These are phyloP conservation scores for Stramonita haemastoma DNA, from an alignment of 2,888 invertebrate species.

Conservation along the genomic window DNA sequence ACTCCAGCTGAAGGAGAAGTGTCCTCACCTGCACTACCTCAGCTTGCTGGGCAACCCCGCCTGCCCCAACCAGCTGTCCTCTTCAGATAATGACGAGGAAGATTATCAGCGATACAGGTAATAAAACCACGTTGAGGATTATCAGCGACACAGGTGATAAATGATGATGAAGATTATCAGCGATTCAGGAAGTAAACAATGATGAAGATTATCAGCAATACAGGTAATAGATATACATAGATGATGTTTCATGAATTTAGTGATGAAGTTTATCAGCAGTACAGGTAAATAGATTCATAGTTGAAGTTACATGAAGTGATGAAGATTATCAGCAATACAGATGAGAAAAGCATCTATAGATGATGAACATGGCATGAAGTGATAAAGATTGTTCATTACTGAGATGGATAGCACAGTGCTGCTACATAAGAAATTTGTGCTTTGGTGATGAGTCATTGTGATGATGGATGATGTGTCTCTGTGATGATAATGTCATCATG, in stretches of 20 bases:
- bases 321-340: too few relatives aligned
- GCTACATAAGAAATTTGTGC: too few relatives aligned
- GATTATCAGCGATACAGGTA: conserved; percentile 91
- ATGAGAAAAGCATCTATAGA: too few relatives aligned
- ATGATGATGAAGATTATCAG: conserved; percentile 90
- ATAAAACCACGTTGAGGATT: conserved; percentile 64
- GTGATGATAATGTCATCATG: too few relatives aligned
- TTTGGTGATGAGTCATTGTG: too few relatives aligned
- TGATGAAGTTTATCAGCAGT: conserved; percentile 90
- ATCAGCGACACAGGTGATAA: conserved; percentile 70
- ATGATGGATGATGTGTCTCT: too few relatives aligned
- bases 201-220: too few relatives aligned
- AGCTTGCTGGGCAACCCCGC: conserved; percentile 93
- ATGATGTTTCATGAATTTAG: conserved; percentile 80
- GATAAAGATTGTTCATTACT: too few relatives aligned
- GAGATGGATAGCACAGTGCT: too few relatives aligned
- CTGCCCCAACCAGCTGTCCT: conserved; percentile 84
- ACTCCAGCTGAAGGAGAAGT: conserved; percentile 82
- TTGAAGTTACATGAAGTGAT: too few relatives aligned
- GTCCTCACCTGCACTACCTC: conserved; percentile 88
- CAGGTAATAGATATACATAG: too few relatives aligned
- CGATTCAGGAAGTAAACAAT: conserved; percentile 83
- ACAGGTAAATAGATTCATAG: conserved; percentile 82
- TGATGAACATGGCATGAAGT: too few relatives aligned
- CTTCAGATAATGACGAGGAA: conserved; percentile 83